phyloP scores from a whole-genome alignment of 2,113 vertebrate species.

The Vimba vimba region DNA sequence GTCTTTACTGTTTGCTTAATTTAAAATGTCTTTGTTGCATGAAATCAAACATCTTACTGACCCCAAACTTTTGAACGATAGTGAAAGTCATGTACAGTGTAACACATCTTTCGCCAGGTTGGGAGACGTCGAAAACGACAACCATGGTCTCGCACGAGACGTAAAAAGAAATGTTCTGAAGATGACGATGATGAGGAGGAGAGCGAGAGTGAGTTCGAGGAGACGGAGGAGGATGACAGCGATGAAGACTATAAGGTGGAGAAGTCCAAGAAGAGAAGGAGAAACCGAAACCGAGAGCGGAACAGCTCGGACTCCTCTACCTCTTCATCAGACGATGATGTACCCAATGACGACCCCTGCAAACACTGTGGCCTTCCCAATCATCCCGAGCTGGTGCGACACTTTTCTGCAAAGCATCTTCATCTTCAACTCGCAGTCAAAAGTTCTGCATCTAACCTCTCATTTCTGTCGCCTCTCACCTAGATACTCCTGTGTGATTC shows the following conservation, averaged over 20 bases:
- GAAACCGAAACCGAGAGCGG: conserved; percentile 75
- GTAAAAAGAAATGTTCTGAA: conserved; percentile 88
- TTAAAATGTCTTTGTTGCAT: background rate
- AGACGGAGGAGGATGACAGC: conserved; percentile 84
- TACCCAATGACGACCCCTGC: conserved; percentile 91
- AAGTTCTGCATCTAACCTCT: background rate
- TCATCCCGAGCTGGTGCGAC: conserved; percentile 91
- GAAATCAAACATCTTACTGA: background rate
- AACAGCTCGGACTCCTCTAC: conserved; percentile 80
- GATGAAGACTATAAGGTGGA: conserved; percentile 86
- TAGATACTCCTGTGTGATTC: conserved; percentile 95
- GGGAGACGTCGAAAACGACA: conserved; percentile 80
- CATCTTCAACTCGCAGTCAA: background rate
- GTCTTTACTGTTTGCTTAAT: background rate
- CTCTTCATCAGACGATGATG: conserved; percentile 81
- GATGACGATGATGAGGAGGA: conserved; percentile 69
- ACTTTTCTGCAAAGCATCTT: background rate
- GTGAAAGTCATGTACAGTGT: background rate
- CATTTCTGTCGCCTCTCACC: background rate
- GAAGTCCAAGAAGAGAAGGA: conserved; percentile 73
- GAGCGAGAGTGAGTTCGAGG: conserved; percentile 67
- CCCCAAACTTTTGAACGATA: background rate
- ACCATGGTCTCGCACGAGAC: conserved; percentile 88
- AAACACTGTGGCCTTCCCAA: conserved; percentile 98
- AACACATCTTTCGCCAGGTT: conserved; percentile 51